phyloP scores from a whole-genome alignment of 2,113 vertebrate species.

The Zosterops pallidus region DNA sequence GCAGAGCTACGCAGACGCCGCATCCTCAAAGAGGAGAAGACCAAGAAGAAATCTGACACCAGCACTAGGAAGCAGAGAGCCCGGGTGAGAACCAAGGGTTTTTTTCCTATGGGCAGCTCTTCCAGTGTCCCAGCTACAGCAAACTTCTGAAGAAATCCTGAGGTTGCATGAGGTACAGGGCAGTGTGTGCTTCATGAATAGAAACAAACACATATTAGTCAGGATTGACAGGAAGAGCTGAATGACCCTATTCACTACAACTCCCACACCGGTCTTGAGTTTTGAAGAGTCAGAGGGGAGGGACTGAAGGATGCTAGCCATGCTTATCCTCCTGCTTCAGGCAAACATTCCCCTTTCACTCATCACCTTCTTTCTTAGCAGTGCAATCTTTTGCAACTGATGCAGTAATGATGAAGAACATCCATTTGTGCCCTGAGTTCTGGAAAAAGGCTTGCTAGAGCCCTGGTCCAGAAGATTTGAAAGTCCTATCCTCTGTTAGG shows the following conservation, averaged over 20 bases:
- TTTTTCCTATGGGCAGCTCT: neutral
- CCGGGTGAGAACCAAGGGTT: slow-evolving; percentile 38
- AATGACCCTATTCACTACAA: neutral
- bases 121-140: neutral
- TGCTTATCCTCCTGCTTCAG: neutral
- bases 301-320: neutral
- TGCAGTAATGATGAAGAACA: neutral
- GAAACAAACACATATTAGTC: neutral
- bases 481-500: neutral
- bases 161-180: neutral
- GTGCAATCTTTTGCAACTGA: neutral
- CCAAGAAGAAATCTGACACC: neutral
- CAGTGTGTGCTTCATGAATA: neutral
- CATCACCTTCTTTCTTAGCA: neutral
- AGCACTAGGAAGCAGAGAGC: slow-evolving; percentile 27
- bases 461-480: neutral
- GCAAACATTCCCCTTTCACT: neutral
- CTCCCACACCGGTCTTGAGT: neutral
- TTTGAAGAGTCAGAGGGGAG: neutral
- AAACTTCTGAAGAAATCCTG: neutral
- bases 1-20: slow-evolving; percentile 87
- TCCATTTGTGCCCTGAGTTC: neutral
- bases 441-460: neutral
- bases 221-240: neutral
- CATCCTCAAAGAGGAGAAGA: slow-evolving; percentile 77